phyloP scores from a whole-genome alignment of 2,113 vertebrate genomes.

The Hoplias malabaricus region DNA sequence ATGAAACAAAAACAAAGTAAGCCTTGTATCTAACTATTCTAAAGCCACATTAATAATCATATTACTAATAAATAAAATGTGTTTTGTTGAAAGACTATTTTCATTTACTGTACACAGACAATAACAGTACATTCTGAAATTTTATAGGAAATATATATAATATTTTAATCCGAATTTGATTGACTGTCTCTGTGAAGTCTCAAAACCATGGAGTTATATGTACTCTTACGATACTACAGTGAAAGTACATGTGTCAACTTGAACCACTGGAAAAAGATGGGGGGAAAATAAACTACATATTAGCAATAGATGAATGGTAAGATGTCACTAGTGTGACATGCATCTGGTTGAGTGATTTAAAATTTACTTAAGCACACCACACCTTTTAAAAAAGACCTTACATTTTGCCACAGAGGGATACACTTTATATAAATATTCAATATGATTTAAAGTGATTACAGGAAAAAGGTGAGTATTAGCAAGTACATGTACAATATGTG shows the following conservation, averaged over 20 bases:
- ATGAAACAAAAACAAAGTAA: neutral
- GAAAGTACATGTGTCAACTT: neutral
- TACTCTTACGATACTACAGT: neutral
- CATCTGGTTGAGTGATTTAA: neutral
- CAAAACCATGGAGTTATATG: neutral
- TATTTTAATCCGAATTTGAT: neutral
- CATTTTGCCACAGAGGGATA: neutral
- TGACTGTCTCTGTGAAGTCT: neutral
- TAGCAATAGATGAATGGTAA: neutral
- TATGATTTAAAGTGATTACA: neutral
- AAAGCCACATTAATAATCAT: neutral
- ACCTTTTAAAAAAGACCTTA: neutral
- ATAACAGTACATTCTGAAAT: neutral
- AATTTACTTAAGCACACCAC: neutral
- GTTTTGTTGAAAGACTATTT: neutral
- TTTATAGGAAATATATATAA: neutral
- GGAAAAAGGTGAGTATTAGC: neutral
- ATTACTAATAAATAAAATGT: neutral
- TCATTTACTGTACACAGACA: neutral
- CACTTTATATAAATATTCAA: neutral
- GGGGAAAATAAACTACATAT: neutral
- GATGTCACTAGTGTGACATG: neutral
- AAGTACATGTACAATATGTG: constrained; percentile 7
- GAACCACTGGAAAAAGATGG: no score
- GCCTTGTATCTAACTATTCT: neutral